Evolutionary conservation across 2,113 vertebrate species (phyloP), one percentile per base, ranked within the genome.

Genomic region (Microtus richardsoni): DNA sequence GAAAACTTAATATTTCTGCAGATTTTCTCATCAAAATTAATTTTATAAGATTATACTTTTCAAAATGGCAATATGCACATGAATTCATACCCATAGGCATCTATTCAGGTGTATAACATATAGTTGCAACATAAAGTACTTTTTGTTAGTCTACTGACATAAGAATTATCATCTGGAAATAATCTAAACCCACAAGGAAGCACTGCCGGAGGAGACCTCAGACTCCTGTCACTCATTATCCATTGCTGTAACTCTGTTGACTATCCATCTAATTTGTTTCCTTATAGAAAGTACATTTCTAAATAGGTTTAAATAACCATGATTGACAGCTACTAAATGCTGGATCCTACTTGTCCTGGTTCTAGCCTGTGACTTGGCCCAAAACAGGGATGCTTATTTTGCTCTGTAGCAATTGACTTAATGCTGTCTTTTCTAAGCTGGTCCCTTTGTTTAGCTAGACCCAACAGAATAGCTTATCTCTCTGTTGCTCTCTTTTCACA

Each of bases 21-120:
- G 33, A n/a, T 58, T 93, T 89, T 16, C 12, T 75, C 4, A 2
- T 17, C 84, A 93, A 75, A 85, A 92, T 80, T 47, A 86, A 86
- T 39, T 84, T 91, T 44, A 10, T 77, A 47, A 36, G 74, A 6
- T 78, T 96, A 85, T 78, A 16, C 28, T 41, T 24, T 82, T 60
- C 77, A 91, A 62, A 68, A 82, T 4, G 4, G 80, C 12, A 89
- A 41, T 6, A 24, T 11, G 7, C 22, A 49, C 36, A 41, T 47
- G 36, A 78, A 39, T 73, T 54, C 33, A 11, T 0, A 83, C 7
- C 30, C 11, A 62, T 33, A 73, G 52, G 0, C 1, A 78, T 52
- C 1, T 41, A 6, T 70, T 24, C 41, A 60, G 22, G 14, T 47
- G 1, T 49, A 17, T 19, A 52, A 39, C 13, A 10, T 21, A 30